A percentile compares a stretch with the other conserved stretches of the same genome.
Conservation (phyloP, 2,113 vertebrate genomes). For the Sciurus niger region DNA sequence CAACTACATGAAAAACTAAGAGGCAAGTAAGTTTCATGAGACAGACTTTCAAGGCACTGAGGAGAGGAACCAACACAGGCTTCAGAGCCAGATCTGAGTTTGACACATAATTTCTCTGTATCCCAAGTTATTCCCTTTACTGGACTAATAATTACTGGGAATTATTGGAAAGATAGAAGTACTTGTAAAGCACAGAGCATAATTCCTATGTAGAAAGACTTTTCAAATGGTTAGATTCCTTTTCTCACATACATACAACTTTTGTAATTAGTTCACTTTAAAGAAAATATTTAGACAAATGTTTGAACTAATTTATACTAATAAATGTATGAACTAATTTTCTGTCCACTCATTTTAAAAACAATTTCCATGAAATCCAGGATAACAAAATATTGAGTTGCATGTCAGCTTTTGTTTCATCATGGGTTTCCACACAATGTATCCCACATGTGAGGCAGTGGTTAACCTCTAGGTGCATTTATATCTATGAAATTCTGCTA, state of each 20-base stretch:
- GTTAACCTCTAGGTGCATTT: background rate
- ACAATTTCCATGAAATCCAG: background rate
- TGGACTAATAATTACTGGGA: background rate
- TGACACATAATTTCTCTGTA: background rate
- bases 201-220: background rate
- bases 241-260: background rate
- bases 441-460: background rate
- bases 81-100: background rate
- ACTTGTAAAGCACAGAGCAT: conserved; percentile 32
- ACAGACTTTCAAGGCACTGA: background rate
- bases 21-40: background rate
- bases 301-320: too few species aligned
- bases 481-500: conserved; percentile 37
- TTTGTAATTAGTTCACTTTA: conserved; percentile 24
- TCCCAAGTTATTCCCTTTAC: background rate
- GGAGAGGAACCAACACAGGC: background rate
- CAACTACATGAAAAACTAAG: background rate
- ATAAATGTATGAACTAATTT: conserved; percentile 14
- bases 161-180: background rate
- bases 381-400: background rate
- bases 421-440: background rate
- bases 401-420: conserved; percentile 33
- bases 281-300: conserved; percentile 34
- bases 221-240: conserved; percentile 10
- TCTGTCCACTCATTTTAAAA: conserved; percentile 19